Evolutionary conservation across 2,797 vertebrate species (phyloP).

Genomic region (Macrochelys suwanniensis): DNA sequence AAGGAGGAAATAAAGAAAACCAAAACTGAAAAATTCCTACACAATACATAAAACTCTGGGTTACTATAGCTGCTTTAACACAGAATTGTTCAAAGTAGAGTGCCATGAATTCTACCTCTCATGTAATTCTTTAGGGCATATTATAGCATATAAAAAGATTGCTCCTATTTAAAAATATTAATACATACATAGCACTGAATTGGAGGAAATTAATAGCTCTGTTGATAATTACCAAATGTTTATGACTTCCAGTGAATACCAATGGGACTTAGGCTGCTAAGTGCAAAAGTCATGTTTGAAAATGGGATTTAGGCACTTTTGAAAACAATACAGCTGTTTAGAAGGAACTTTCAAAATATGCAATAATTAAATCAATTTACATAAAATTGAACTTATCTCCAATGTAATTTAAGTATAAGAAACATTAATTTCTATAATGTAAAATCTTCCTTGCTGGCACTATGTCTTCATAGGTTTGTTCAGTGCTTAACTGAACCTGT

Average conservation of each 20-base stretch:
- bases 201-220: background rate
- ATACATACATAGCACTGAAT: background rate
- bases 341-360: background rate
- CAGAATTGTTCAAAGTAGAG: background rate
- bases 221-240: background rate
- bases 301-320: background rate
- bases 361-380: background rate
- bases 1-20: background rate
- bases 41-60: fast-evolving
- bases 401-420: background rate
- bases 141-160: background rate
- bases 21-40: background rate
- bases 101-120: background rate
- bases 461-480: background rate
- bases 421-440: background rate
- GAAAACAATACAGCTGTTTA: background rate
- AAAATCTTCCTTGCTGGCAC: background rate
- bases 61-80: background rate
- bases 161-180: background rate
- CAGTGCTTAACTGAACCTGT: fast-evolving
- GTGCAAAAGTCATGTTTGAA: background rate
- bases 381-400: background rate
- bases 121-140: background rate
- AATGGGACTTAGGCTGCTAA: background rate
- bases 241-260: background rate